Base-by-base conservation (phyloP, 2,797 vertebrate genomes). In the Setipinna tenuifilis region DNA sequence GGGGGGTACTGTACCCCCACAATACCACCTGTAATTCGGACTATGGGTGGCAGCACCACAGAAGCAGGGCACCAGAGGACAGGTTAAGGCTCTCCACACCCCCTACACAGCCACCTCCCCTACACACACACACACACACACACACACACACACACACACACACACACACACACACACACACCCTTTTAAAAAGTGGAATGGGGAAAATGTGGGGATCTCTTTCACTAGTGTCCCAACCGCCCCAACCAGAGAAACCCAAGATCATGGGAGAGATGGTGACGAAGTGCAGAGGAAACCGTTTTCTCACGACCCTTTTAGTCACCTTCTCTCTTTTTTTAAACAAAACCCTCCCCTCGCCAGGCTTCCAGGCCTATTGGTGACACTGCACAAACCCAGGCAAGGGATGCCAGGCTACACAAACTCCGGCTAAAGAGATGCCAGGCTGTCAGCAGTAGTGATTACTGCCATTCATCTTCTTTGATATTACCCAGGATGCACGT, bases 281-380 rank as follows among this genome's bases (percentile, higher is more conserved):
- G 92, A 92, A 92, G 89, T 86, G 91, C 90, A 90, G 85, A 86
- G 81, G 25, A 91, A 85, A 58, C 91, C 90, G 90, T 89, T 94
- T 96, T 97, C 95, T 92, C 95, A 95, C 90, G 95, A 96, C 93
- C 94, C 91, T 92, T 86, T 90, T 82, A 87, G 87, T 89, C 87
- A 85, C 82, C 86, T 89, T 87, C 85, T 89, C 89, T 71, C 65
- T 23, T 25, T 71, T 25, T 25, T 28, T 1, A 31, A 31, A 71
- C 90, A 88, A 89, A 88, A 61, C 83, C 31, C 83, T 86, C 46
- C 58, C 84, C 83, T 90, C 82, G 6, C 14, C 65, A 71, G 14
- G 23, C 65, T 31, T 5, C 4, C 65, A 31, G 28, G 11, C 23
- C 25, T 31, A 31, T 11, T 71, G 25, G 25, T 71, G 65, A 71